phyloP scores from a whole-genome alignment of 2,113 vertebrate genomes.

The Crotalus viridis region DNA sequence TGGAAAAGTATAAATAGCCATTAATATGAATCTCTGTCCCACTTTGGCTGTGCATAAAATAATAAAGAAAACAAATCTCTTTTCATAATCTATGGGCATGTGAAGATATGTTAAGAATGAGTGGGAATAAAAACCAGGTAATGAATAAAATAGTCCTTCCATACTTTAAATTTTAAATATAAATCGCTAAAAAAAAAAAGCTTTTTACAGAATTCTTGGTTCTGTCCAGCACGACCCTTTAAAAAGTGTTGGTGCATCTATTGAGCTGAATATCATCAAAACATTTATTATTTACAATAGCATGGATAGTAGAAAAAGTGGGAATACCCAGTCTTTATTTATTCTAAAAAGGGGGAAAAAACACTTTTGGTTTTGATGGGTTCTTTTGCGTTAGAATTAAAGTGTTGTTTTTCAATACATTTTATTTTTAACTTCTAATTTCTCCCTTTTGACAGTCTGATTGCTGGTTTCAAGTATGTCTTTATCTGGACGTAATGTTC shows the following conservation, averaged over 20 bases:
- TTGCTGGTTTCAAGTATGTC: not conserved
- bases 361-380: not conserved
- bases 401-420: not conserved
- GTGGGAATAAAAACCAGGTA: not conserved
- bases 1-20: not conserved
- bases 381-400: not conserved
- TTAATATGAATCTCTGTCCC: not conserved
- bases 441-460: rapidly evolving
- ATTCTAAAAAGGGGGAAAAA: not conserved
- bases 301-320: conserved; percentile 39
- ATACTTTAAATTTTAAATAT: conserved; percentile 7
- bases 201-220: not conserved
- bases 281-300: conserved; percentile 24
- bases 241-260: not conserved
- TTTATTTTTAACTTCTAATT: not conserved
- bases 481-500: not conserved
- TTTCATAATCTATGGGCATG: too few relatives aligned
- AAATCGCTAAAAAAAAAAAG: not conserved
- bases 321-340: not conserved
- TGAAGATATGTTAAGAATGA: not conserved
- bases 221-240: not conserved
- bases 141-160: not conserved
- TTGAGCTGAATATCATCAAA: conserved; percentile 1
- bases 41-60: not conserved
- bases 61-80: not conserved